Conservation (phyloP, 2,888 invertebrate species). For the Halictus quadricinctus region DNA sequence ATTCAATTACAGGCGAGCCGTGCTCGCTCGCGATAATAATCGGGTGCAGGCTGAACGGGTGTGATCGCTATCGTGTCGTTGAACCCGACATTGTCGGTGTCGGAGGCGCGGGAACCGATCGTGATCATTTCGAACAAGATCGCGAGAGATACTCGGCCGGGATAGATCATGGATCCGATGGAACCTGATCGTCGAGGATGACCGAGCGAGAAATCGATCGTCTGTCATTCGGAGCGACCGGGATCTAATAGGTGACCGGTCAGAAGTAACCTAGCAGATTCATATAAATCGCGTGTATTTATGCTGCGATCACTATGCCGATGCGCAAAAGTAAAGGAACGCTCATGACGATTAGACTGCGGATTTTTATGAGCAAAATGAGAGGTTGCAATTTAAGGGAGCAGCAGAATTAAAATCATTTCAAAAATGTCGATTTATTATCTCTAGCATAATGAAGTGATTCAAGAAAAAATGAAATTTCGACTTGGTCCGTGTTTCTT, state of each 20-base stretch:
- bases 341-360: no score
- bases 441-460: no score
- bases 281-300: no score
- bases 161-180: neutral
- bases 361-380: no score
- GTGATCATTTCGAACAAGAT: neutral
- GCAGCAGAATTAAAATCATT: no score
- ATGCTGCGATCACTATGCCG: no score
- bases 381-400: no score
- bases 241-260: neutral
- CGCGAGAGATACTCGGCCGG: neutral
- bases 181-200: neutral
- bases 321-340: no score
- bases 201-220: constrained; percentile 13
- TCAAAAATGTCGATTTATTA: no score
- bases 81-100: constrained; percentile 11
- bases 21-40: neutral
- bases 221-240: neutral
- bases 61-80: constrained; percentile 11
- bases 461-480: no score
- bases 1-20: neutral
- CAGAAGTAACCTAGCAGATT: no score
- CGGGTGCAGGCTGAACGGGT: constrained; percentile 1
- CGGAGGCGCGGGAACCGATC: constrained; percentile 6
- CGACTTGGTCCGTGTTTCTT: no score